Evolutionary conservation across 2,797 vertebrate species (phyloP).

Genomic region (Darevskia mixta): DNA sequence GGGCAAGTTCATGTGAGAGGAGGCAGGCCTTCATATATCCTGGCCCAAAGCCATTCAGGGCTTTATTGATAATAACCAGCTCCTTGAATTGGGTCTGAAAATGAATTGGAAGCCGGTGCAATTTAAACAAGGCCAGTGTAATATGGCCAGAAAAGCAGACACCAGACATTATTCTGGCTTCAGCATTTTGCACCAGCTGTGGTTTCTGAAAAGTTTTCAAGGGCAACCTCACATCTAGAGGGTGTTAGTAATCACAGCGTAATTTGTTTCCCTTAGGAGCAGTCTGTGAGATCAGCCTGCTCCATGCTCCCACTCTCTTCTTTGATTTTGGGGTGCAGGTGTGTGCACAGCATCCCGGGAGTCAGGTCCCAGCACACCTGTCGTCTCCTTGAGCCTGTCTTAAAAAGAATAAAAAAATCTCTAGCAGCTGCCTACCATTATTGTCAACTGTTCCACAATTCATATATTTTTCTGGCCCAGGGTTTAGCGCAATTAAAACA

Average conservation of each 20-base stretch:
- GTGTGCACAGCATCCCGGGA: too few relatives aligned
- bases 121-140: neutral
- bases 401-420: neutral
- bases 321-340: neutral
- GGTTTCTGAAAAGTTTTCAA: neutral
- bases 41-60: neutral
- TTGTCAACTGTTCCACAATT: neutral
- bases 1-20: neutral
- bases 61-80: neutral
- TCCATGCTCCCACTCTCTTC: neutral
- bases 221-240: neutral
- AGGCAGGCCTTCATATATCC: neutral
- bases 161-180: neutral
- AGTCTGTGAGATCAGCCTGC: neutral
- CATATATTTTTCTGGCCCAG: neutral
- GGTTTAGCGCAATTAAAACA: neutral
- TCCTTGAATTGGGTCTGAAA: neutral
- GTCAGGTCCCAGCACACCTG: too few relatives aligned
- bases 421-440: neutral
- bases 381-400: neutral
- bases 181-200: neutral
- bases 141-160: slow-evolving; percentile 13
- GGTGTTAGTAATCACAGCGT: neutral
- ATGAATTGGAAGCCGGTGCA: neutral
- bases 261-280: neutral